Evolutionary conservation across 2,888 invertebrate genomes (phyloP), one percentile per base, ranked within the genome.

Genomic region (Pharmacophagus antenor): DNA sequence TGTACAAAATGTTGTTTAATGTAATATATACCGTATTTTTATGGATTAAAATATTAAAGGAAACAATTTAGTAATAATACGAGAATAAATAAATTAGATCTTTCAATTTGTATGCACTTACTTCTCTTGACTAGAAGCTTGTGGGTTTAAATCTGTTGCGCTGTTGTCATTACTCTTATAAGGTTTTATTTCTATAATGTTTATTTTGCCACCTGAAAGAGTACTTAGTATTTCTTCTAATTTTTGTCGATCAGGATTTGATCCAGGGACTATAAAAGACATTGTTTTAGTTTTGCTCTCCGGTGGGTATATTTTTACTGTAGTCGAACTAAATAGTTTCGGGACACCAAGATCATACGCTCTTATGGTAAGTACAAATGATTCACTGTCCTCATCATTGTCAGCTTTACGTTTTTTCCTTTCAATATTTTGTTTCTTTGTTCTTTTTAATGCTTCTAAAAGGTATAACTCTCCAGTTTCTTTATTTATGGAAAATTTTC

Each of bases 331-430:
- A 66, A 92, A 95, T 60, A 94, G 86, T 74, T 95, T 94, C 2
- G 97, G 97, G 1, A 95, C 93, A 0, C 97, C 97, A 63, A 96
- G 92, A 84, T 97, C 97, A 75, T 95, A 96, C 2, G 96, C 97
- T 74, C 96, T 92, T 15, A 95, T 93, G 56, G 92, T 94, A 6
- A 97, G 80, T n/a, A 93, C 91, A 66, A 93, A 94, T 17, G 94
- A 87, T 71, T 92, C 89, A 66, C 85, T 89, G 65, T 91, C 91
- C 63, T 83, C 75, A 55, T 88, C 78, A 25, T 70, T 67, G 49
- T 88, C 83, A 56, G 83, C 84, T 63, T 92, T 92, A 12, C 93
- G 86, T 80, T 88, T 92, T 70, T 76, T 80, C 71, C 92, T 79
- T 61, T 80, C 73, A 63, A 79, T 74, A 46, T 84, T 86, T 73